Evolutionary conservation across 2,888 invertebrate genomes (phyloP).

Genomic region (Dolomedes plantarius): DNA sequence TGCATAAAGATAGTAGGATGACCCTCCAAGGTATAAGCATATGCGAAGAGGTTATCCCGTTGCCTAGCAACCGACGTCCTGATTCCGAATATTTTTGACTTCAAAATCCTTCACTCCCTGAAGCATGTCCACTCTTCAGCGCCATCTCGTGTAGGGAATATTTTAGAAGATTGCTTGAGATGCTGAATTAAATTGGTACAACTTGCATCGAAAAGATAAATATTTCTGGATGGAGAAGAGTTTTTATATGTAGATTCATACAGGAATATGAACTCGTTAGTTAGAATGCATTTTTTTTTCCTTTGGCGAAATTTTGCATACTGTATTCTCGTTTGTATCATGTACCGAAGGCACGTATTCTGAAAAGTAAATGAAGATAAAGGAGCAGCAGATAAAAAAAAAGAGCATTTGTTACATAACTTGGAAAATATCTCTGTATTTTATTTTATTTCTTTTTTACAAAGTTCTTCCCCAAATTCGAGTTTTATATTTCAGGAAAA

Average conservation of each 20-base stretch:
- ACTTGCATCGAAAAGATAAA: not conserved
- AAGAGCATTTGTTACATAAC: too few relatives aligned
- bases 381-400: too few relatives aligned
- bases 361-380: too few relatives aligned
- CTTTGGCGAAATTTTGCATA: too few relatives aligned
- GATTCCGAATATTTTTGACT: conserved; percentile 54
- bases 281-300: not conserved
- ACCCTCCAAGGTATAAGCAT: conserved; percentile 30
- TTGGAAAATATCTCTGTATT: too few relatives aligned
- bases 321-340: not conserved
- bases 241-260: not conserved
- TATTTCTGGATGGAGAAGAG: not conserved
- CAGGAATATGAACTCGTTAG: not conserved
- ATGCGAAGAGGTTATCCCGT: conserved; percentile 54
- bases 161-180: not conserved
- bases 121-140: conserved; percentile 22
- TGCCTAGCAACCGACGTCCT: conserved; percentile 44
- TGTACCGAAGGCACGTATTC: not conserved
- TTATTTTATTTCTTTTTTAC: too few relatives aligned
- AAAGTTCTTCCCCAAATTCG: too few relatives aligned
- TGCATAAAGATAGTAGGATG: conserved; percentile 19
- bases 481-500: too few relatives aligned
- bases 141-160: conserved; percentile 37
- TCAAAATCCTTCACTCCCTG: conserved; percentile 23
- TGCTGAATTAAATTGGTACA: not conserved